These are phyloP conservation scores for Columbina picui DNA, from an alignment of 2,113 vertebrate genomes.

Conservation along the genomic window DNA sequence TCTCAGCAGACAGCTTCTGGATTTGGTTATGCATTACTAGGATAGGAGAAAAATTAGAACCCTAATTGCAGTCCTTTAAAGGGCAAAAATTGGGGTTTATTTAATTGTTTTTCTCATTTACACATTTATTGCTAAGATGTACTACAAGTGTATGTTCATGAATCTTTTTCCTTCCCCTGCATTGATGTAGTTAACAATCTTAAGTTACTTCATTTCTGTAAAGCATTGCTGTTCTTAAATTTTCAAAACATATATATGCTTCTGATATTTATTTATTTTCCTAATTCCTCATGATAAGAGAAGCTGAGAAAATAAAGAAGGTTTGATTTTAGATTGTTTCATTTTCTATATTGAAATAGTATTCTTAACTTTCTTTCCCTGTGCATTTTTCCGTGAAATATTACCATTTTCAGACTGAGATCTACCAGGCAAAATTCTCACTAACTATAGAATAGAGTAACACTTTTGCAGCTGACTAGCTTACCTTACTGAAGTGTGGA, in stretches of 20 bases:
- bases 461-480: background rate
- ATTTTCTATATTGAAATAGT: background rate
- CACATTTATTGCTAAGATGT: background rate
- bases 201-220: background rate
- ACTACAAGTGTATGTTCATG: background rate
- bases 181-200: background rate
- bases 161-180: background rate
- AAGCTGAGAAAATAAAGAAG: background rate
- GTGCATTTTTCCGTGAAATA: background rate
- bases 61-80: background rate
- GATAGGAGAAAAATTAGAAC: background rate
- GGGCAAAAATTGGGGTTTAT: background rate
- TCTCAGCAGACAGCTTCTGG: background rate
- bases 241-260: background rate
- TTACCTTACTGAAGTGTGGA: background rate
- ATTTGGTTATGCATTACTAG: background rate
- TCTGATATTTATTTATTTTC: background rate
- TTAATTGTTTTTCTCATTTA: background rate
- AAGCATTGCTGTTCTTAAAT: background rate
- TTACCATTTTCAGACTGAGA: background rate
- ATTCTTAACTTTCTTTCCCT: background rate
- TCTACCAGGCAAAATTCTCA: background rate
- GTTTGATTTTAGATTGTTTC: background rate
- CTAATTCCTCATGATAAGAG: background rate
- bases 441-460: background rate